Evolutionary conservation across 2,888 invertebrate species (phyloP).

Genomic region (Oligia fasciuncula): DNA sequence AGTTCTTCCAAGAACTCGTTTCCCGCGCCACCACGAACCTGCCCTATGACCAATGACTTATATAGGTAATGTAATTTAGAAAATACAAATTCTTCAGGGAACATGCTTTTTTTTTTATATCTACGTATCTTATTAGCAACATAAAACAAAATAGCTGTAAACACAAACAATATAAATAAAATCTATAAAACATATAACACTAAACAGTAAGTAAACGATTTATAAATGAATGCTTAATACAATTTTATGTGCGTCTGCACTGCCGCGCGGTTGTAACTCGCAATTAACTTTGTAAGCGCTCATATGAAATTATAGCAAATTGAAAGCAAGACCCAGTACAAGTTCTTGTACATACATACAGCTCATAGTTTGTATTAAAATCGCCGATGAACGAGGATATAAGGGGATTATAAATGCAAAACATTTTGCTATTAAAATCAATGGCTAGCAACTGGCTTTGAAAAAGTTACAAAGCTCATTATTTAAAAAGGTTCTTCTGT

Average conservation of each 20-base stretch:
- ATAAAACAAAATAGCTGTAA: background rate
- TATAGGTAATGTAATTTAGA: background rate
- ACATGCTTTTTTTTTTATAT: background rate
- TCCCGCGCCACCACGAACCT: too few relatives aligned
- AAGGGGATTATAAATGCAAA: slow-evolving; percentile 46
- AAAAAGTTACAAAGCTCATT: slow-evolving; percentile 13
- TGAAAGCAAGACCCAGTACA: slow-evolving; percentile 47
- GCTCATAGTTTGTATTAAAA: slow-evolving; percentile 48
- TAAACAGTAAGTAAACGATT: slow-evolving; percentile 8
- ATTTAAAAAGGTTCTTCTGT: background rate
- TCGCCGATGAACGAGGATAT: slow-evolving; percentile 31
- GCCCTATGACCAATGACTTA: too few relatives aligned
- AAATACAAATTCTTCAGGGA: background rate
- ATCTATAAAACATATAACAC: background rate
- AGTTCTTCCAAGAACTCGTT: too few relatives aligned
- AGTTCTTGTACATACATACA: slow-evolving; percentile 43
- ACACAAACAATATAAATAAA: background rate
- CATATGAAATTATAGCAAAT: slow-evolving; percentile 61
- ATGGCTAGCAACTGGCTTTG: slow-evolving; percentile 18
- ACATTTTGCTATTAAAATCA: slow-evolving; percentile 46
- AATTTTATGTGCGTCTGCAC: slow-evolving; percentile 35
- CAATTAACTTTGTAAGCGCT: slow-evolving; percentile 52
- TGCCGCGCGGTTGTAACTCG: slow-evolving; percentile 40
- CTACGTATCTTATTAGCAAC: background rate
- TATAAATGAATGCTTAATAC: slow-evolving; percentile 42